A percentile compares a stretch with the other conserved stretches of the same genome.
These are phyloP conservation scores for Burhinus oedicnemus DNA, from an alignment of 2,113 vertebrate species.

Conservation along the genomic window DNA sequence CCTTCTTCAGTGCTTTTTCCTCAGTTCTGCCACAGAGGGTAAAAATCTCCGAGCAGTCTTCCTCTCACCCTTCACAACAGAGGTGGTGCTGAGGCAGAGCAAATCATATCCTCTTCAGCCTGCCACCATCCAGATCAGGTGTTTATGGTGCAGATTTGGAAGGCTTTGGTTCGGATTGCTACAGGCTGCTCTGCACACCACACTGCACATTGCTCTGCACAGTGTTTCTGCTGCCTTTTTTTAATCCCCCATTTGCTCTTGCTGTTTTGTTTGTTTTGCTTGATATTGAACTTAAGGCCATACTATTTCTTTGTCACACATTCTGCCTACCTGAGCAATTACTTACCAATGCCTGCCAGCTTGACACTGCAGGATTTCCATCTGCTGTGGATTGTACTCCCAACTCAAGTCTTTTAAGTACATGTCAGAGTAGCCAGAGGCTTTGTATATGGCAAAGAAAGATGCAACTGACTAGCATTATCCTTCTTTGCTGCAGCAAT, in stretches of 20 bases:
- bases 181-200: background rate
- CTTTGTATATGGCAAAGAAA: background rate
- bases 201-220: background rate
- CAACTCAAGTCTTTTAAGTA: background rate
- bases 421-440: fast-evolving
- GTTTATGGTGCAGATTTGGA: background rate
- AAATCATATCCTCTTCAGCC: background rate
- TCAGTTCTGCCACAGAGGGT: background rate
- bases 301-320: background rate
- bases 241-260: background rate
- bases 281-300: background rate
- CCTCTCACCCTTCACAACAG: background rate
- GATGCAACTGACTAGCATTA: background rate
- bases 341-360: background rate
- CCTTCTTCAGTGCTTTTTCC: background rate
- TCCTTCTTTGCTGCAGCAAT: background rate
- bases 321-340: background rate
- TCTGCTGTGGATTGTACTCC: background rate
- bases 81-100: background rate
- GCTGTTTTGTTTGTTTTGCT: background rate
- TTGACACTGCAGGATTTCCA: background rate
- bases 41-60: background rate
- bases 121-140: background rate
- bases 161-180: background rate
- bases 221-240: background rate